A percentile compares a stretch with the other conserved stretches of the same genome.
phyloP scores from a whole-genome alignment of 2,888 invertebrate species.

The Neoascia interrupta region DNA sequence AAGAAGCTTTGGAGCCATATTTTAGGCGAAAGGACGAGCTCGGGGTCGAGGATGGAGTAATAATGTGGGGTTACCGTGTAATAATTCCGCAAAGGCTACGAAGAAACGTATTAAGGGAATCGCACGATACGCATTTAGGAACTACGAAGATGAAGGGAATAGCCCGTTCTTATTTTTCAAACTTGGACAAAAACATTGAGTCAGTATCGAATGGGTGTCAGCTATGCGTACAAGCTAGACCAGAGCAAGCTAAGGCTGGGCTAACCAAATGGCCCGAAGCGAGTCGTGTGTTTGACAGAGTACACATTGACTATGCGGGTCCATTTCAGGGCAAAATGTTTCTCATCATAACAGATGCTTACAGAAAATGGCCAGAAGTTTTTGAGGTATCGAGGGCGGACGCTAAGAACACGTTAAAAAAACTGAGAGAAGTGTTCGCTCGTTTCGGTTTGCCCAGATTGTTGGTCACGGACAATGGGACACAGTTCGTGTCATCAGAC shows the following conservation, averaged over 20 bases:
- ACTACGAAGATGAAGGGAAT: conserved; percentile 1
- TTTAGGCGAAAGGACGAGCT: background rate
- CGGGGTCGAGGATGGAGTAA: background rate
- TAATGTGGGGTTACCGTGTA: conserved; percentile 18
- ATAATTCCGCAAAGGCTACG: background rate
- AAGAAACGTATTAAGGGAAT: background rate
- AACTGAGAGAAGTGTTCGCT: background rate
- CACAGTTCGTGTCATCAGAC: background rate
- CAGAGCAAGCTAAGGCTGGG: background rate
- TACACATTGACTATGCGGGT: background rate
- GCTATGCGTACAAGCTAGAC: background rate
- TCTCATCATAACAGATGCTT: background rate
- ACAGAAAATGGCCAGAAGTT: background rate
- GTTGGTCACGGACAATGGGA: background rate
- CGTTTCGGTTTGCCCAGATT: background rate
- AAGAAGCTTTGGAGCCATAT: background rate
- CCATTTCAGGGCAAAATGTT: background rate
- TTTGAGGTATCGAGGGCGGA: background rate
- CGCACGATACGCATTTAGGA: conserved; percentile 6
- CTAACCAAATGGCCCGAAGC: background rate
- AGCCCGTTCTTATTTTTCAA: conserved; percentile 8
- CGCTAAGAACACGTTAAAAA: background rate
- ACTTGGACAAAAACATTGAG: background rate
- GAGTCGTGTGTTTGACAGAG: background rate
- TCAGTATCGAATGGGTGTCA: background rate